Conservation (phyloP, 2,113 vertebrate species). For the Cynocephalus volans region DNA sequence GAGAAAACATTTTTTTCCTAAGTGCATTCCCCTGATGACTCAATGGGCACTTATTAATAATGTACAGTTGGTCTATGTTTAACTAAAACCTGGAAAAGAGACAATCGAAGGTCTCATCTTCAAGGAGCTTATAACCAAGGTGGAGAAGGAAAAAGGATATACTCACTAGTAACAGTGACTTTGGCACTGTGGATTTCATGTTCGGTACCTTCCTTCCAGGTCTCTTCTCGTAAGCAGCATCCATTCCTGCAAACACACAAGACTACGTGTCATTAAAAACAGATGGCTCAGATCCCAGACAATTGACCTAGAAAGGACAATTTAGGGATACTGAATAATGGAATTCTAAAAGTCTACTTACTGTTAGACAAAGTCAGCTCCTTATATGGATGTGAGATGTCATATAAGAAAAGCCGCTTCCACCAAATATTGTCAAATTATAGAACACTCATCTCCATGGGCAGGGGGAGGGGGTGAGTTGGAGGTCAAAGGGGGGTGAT, state of each 20-base stretch:
- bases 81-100: not conserved
- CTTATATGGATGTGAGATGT: conserved; percentile 83
- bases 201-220: conserved; percentile 70
- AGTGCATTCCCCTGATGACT: not conserved
- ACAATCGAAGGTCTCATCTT: not conserved
- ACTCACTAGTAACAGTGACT: conserved; percentile 48
- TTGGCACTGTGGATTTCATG: conserved; percentile 77
- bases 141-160: conserved; percentile 79
- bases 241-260: conserved; percentile 79
- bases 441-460: conserved; percentile 78
- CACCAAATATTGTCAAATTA: conserved; percentile 88
- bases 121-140: not conserved
- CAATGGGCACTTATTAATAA: not conserved
- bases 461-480: not conserved
- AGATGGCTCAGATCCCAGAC: conserved; percentile 84
- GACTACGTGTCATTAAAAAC: conserved; percentile 84
- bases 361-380: conserved; percentile 84
- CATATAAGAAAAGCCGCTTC: conserved; percentile 89
- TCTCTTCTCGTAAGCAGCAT: conserved; percentile 83
- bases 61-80: not conserved
- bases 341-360: conserved; percentile 81
- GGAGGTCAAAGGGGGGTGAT: conserved; percentile 71
- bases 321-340: conserved; percentile 75
- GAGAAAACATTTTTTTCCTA: not conserved
- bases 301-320: conserved; percentile 83